Evolutionary conservation across 2,888 invertebrate genomes (phyloP).

Genomic region (Prosopocoilus inquinatus): DNA sequence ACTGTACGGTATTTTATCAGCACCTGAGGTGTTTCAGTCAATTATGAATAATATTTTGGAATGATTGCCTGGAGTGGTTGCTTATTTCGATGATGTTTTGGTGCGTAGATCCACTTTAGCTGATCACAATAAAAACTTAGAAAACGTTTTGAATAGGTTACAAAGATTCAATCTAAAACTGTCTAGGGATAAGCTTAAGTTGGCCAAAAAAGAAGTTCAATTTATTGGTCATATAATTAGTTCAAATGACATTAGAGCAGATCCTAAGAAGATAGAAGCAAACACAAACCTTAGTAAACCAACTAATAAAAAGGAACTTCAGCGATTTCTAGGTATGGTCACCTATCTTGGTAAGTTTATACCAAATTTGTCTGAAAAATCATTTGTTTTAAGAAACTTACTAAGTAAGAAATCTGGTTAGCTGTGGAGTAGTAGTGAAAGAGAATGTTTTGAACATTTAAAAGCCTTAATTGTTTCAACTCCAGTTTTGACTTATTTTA

Average conservation of each 20-base stretch:
- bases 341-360: conserved; percentile 6
- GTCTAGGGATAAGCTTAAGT: background rate
- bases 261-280: conserved; percentile 3
- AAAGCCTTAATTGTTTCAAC: no score
- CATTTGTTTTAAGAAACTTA: conserved; percentile 4
- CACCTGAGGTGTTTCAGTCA: conserved; percentile 3
- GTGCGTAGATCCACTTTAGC: background rate
- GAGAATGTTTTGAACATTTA: background rate
- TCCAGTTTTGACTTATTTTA: background rate
- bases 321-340: conserved; percentile 9
- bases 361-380: conserved; percentile 10
- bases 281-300: conserved; percentile 2
- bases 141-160: background rate
- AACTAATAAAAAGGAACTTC: conserved; percentile 7
- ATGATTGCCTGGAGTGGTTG: background rate
- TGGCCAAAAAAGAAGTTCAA: no score
- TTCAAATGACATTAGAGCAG: background rate
- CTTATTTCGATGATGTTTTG: conserved; percentile 4
- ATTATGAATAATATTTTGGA: background rate
- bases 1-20: background rate
- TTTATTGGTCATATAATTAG: conserved; percentile 6
- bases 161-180: background rate
- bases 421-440: conserved; percentile 6
- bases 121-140: background rate
- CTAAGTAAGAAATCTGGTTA: conserved; percentile 5